A percentile compares a stretch with the other conserved stretches of the same genome.
These are phyloP conservation scores for Poeciliopsis retropinna DNA, from an alignment of 2,113 vertebrate species.

Conservation along the genomic window DNA sequence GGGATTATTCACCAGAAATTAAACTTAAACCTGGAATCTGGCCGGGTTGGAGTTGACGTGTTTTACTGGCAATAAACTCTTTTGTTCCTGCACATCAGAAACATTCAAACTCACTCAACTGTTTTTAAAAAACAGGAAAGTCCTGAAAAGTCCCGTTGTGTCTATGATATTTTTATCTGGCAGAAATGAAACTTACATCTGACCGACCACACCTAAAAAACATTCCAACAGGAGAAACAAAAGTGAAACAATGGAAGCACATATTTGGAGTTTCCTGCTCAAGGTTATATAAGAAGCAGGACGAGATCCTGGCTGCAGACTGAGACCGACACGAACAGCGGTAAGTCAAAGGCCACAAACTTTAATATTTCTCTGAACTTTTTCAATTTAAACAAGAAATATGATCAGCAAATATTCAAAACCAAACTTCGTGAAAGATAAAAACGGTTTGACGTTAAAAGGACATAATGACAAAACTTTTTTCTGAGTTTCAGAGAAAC, in stretches of 20 bases:
- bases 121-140: too few species aligned
- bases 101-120: too few species aligned
- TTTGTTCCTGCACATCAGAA: too few species aligned
- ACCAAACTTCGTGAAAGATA: not conserved
- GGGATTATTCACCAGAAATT: too few species aligned
- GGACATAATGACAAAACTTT: not conserved
- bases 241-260: not conserved
- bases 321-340: not conserved
- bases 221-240: not conserved
- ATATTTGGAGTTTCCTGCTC: conserved; percentile 2
- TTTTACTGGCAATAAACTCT: too few species aligned
- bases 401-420: not conserved
- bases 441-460: fast-evolving
- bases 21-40: too few species aligned
- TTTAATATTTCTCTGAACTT: not conserved
- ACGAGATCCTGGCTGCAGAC: not conserved
- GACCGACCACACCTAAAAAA: not conserved
- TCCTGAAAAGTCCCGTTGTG: not conserved
- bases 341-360: conserved; percentile 1
- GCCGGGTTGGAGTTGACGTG: too few species aligned
- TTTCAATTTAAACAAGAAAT: not conserved
- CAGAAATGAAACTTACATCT: not conserved
- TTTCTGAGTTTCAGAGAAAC: not conserved
- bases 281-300: not conserved
- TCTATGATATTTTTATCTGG: not conserved